Evolutionary conservation across 2,888 invertebrate genomes (phyloP).

Genomic region (Stenotaenia linearis): DNA sequence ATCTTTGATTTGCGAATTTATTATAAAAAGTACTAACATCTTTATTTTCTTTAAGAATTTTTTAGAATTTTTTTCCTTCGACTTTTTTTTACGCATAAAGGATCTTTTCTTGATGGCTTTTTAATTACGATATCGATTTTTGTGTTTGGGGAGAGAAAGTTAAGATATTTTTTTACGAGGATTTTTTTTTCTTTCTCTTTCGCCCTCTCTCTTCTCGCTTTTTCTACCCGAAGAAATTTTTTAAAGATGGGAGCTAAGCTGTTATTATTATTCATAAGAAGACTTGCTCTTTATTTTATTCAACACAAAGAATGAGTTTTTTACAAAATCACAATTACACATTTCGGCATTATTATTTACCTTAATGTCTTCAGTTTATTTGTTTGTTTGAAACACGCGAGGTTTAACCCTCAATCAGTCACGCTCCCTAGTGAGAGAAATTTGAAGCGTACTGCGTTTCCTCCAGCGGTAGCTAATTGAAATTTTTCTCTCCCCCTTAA

Average conservation of each 20-base stretch:
- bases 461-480: conserved; percentile 39
- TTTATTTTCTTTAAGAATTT: not conserved
- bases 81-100: not conserved
- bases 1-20: not conserved
- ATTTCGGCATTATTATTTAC: too few relatives aligned
- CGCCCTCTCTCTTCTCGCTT: not conserved
- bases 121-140: conserved; percentile 20
- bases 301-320: not conserved
- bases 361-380: not conserved
- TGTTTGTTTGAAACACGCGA: not conserved
- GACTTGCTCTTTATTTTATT: not conserved
- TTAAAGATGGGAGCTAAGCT: conserved; percentile 11
- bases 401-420: not conserved
- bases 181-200: not conserved
- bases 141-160: not conserved
- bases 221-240: not conserved
- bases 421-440: conserved; percentile 6
- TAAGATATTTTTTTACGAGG: not conserved
- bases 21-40: not conserved
- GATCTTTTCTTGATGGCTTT: conserved; percentile 23
- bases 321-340: too few relatives aligned
- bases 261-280: conserved; percentile 15
- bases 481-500: conserved; percentile 41
- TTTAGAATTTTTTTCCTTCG: not conserved
- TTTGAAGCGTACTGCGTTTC: conserved; percentile 34